Evolutionary conservation across 1,140 invertebrate species (phyloP), one percentile per base, ranked within the genome.

Genomic region (Pygmarrhopalites habei): DNA sequence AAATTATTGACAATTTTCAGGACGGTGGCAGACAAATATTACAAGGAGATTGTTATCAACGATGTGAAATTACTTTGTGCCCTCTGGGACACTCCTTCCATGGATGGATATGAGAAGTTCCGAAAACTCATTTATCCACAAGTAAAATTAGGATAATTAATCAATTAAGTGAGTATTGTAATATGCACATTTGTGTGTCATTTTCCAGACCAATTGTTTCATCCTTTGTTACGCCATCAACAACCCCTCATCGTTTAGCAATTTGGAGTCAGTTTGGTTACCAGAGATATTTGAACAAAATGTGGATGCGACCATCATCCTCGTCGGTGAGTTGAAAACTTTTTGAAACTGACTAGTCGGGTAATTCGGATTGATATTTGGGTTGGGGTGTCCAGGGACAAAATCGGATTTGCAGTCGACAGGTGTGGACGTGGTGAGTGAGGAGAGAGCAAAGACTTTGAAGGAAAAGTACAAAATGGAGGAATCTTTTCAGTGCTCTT

Each of bases 151-250:
- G 5, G 17, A 25, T 10, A 32, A 23, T 35, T 32, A 12, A 41
- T 41, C n/a, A 12, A 41, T 12, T 41, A n/a, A 12, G 39, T n/a
- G 39, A n/a, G 39, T 41, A 41, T 14, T 23, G 23, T 23, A 7
- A 7, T 10, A 23, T 49, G 14, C 23, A 7, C 23, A 14, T 49
- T 49, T 41, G 39, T 39, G 7, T 17, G 35, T 17, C 7, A 39
- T 41, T 49, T 46, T 35, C 28, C 53, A 66, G 65, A 55, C 60
- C 21, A 39, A 66, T 26, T 62, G 60, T 30, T 62, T 66, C 47
- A 28, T 66, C 17, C 4, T 62, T 17, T 66, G 65, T 29, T 66
- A 62, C 55, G 26, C 65, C 5, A 21, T 62, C 5, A 49, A 59
- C 23, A 51, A 62, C 44, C n/a, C 26, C 1, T 17, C 15, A 43